A percentile compares a stretch with the other conserved stretches of the same genome.
phyloP scores from a whole-genome alignment of 2,888 invertebrate species.

The Oscheius sp. region DNA sequence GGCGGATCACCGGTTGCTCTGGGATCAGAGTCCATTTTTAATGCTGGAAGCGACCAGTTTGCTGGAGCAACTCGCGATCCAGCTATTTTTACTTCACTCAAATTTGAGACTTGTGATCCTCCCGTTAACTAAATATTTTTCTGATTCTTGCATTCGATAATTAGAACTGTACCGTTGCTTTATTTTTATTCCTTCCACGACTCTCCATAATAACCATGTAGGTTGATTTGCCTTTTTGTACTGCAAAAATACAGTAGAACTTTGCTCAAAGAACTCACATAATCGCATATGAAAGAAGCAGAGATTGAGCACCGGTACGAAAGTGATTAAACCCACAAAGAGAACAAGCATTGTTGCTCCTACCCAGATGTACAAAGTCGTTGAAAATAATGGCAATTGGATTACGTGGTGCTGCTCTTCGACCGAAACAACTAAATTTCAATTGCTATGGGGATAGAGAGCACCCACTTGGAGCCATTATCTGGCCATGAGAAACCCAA shows the following conservation, averaged over 20 bases:
- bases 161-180: neutral
- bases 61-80: neutral
- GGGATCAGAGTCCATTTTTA: neutral
- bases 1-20: neutral
- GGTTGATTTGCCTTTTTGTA: slow-evolving; percentile 20
- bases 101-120: neutral
- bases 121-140: neutral
- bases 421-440: no score
- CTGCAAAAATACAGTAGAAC: neutral
- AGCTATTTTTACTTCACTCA: slow-evolving; percentile 11
- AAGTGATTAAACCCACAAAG: neutral
- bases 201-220: slow-evolving; percentile 15
- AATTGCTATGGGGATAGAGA: no score
- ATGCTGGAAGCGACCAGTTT: neutral
- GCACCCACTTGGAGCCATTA: neutral
- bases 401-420: neutral
- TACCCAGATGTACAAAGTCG: neutral
- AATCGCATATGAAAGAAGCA: slow-evolving; percentile 11
- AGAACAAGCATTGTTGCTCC: neutral
- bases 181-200: neutral
- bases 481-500: neutral
- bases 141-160: no score
- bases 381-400: neutral
- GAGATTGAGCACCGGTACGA: slow-evolving; percentile 7
- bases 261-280: neutral